Conservation (phyloP, 2,888 invertebrate species). For the Xylota sylvarum region DNA sequence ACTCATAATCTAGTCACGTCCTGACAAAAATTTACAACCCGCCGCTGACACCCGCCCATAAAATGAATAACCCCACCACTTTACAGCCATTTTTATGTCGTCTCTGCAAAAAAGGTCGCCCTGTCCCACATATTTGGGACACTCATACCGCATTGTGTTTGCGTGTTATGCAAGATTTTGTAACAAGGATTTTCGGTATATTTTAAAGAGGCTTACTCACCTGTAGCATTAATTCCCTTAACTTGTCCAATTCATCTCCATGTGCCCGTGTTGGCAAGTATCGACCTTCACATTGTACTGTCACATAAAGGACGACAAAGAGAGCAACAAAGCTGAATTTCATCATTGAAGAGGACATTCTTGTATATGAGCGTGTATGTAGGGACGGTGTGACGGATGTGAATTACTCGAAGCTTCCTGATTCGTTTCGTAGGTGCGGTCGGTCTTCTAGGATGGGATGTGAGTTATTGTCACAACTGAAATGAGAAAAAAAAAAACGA, state of each 20-base stretch:
- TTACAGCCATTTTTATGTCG: slow-evolving; percentile 38
- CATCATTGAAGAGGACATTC: slow-evolving; percentile 75
- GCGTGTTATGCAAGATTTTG: neutral
- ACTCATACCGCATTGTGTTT: neutral
- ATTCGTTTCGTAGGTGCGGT: neutral
- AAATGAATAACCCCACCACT: slow-evolving; percentile 33
- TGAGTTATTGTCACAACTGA: slow-evolving; percentile 46
- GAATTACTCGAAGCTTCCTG: slow-evolving; percentile 17
- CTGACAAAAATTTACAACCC: slow-evolving; percentile 35
- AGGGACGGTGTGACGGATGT: slow-evolving; percentile 32
- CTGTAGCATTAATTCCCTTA: slow-evolving; percentile 86
- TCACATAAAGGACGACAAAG: slow-evolving; percentile 73
- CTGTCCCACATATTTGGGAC: slow-evolving; percentile 1
- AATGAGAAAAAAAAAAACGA: slow-evolving; percentile 32
- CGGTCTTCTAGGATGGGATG: slow-evolving; percentile 5
- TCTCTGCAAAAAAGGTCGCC: slow-evolving; percentile 22
- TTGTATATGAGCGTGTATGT: slow-evolving; percentile 15
- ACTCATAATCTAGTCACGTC: slow-evolving; percentile 64
- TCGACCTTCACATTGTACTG: slow-evolving; percentile 83
- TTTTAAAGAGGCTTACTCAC: slow-evolving; percentile 82
- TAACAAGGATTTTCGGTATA: slow-evolving; percentile 11
- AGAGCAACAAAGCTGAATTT: slow-evolving; percentile 78
- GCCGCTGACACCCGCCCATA: slow-evolving; percentile 22
- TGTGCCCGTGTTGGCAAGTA: slow-evolving; percentile 86
- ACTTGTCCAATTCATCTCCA: slow-evolving; percentile 86